Evolutionary conservation across 1,140 invertebrate genomes (phyloP).

Genomic region (Pseudomyrmex pallidus): DNA sequence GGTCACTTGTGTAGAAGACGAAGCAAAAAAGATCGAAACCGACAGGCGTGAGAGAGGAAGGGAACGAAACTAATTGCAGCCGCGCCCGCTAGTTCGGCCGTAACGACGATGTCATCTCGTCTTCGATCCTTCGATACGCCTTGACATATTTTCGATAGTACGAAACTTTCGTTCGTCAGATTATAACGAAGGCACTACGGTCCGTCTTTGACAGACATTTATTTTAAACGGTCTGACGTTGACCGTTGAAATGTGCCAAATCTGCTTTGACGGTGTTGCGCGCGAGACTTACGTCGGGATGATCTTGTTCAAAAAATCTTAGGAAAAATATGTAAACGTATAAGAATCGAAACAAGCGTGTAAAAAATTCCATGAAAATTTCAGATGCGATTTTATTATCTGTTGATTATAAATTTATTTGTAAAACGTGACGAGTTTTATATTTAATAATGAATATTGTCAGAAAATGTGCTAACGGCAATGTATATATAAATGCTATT

Average conservation of each 20-base stretch:
- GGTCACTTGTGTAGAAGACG: conserved; percentile 31
- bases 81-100: conserved; percentile 54
- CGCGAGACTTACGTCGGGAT: not conserved
- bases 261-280: not conserved
- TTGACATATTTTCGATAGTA: conserved; percentile 62
- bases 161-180: conserved; percentile 63
- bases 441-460: too few species aligned
- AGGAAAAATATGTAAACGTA: not conserved
- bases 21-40: conserved; percentile 55
- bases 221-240: conserved; percentile 10
- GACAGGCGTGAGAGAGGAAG: conserved; percentile 60
- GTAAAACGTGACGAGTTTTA: too few species aligned
- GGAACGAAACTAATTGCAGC: conserved; percentile 83
- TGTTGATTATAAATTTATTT: too few species aligned
- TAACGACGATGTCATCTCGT: conserved; percentile 58
- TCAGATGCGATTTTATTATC: too few species aligned
- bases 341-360: not conserved
- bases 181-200: conserved; percentile 72
- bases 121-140: conserved; percentile 28
- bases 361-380: not conserved
- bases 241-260: conserved; percentile 5
- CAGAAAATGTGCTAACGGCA: too few species aligned
- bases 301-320: not conserved
- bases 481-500: too few species aligned
- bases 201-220: conserved; percentile 34